Evolutionary conservation across 2,797 vertebrate genomes (phyloP), one percentile per base, ranked within the genome.

Genomic region (Zalophus californianus): DNA sequence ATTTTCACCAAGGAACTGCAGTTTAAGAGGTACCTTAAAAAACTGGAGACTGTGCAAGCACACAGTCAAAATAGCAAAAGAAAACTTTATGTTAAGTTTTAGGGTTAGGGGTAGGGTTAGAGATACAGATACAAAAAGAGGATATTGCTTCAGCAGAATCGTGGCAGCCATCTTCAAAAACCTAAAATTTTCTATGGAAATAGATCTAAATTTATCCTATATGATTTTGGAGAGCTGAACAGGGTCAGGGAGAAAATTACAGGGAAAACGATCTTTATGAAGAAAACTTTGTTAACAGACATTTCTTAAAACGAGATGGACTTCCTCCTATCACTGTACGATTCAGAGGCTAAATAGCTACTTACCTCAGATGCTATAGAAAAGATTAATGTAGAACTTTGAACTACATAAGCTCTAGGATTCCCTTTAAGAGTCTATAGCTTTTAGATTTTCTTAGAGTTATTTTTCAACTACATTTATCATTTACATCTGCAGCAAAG

Each of bases 381-480:
- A 89, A 54, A 27, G 29, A 83, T 84, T 84, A 27, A 60, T 27
- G 18, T 50, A 84, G 79, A 91, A 35, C 5, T 4, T n/a, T 86
- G 14, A 77, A 56, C 2, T 70, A 54, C 8, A 58, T 85, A n/a
- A 94, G 6, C 15, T 86, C 25, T 92, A 35, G 73, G 8, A 44
- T 70, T 32, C 32, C 70, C 20, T 88, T 21, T 92, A 35, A 82
- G 12, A 94, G n/a, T 66, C n/a, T 77, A 8, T 62, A 5, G n/a
- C 54, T 78, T 88, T 64, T 75, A 72, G 25, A 91, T 70, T 84
- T 89, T 96, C 23, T 88, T 94, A 91, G 11, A 41, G 11, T 78
- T 95, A 14, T 91, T 96, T 91, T 70, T 93, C 3, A 93, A 44
- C 29, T 75, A 32, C 80, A 32, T 35, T 62, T 78, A 50, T 32